Evolutionary conservation across 1,140 invertebrate genomes (phyloP), one percentile per base, ranked within the genome.

Genomic region (Leptopilina boulardi): DNA sequence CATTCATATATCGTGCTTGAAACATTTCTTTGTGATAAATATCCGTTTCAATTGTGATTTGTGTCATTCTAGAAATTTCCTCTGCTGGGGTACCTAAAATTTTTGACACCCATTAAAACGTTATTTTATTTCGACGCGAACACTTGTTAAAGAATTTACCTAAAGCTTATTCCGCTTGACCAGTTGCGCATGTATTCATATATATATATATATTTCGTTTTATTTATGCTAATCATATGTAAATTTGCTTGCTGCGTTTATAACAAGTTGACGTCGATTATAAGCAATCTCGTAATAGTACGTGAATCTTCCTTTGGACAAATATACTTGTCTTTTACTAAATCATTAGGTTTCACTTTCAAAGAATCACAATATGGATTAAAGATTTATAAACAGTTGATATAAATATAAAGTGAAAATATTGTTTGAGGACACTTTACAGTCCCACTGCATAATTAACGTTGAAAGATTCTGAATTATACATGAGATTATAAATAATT

Each of bases 81-180:
- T 51, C 47, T 30, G 59, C 23, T 66, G 59, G 23, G 23, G 13
- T 26, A n/a, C n/a, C n/a, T n/a, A 66, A n/a, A 70, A 59, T 73
- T 76, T 71, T 77, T 70, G 56, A 70, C 70, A 72, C 73, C 44
- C 56, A 47, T 56, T 70, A 34, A n/a, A 26, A 42, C 47, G 23
- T 76, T 66, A 18, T 59, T 42, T 56, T 21, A 19, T 21, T 26
- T 19, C 51, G 19, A 26, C 54, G 19, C 26, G 70, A 19, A 10
- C 15, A 66, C 74, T 75, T 71, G 38, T 71, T 71, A 71, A 30
- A 66, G 23, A 3, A 66, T 66, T 30, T 66, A 66, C 59, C 13
- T 66, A 66, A 54, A 66, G 56, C 59, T 56, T 56, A n/a, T n/a
- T 56, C 21, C 21, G 54, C 21, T 56, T 56, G 54, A 56, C 18